Percentiles rank a stretch among this genome's conserved stretches.
Evolutionary conservation across 1,140 invertebrate genomes (phyloP).

Genomic region (Megalopta genalis): DNA sequence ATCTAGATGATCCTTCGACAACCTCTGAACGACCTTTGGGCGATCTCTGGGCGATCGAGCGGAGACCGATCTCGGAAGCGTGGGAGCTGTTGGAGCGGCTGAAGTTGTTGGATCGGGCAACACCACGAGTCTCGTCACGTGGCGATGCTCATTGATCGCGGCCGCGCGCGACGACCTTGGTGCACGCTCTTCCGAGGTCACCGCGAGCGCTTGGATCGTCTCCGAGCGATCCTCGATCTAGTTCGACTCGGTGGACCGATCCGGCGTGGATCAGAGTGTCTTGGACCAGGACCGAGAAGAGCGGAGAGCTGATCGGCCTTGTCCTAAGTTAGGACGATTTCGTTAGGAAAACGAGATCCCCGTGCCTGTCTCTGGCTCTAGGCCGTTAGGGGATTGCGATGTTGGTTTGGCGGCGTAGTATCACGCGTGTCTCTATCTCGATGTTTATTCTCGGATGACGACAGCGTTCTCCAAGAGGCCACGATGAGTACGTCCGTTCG

Average conservation of each 20-base stretch:
- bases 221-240: not conserved
- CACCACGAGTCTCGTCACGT: slow-evolving; percentile 62
- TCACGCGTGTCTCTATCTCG: slow-evolving; percentile 11
- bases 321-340: not conserved
- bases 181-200: slow-evolving; percentile 29
- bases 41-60: no score
- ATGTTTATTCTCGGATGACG: slow-evolving; percentile 24
- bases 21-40: no score
- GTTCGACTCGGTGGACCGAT: no score
- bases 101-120: not conserved
- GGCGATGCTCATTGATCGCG: slow-evolving; percentile 59
- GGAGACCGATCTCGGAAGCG: no score
- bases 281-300: no score
- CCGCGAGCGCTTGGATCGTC: slow-evolving; percentile 18
- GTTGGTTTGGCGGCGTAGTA: not conserved
- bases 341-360: not conserved
- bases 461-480: slow-evolving; percentile 62
- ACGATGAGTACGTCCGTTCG: slow-evolving; percentile 74
- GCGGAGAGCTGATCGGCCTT: slow-evolving; percentile 7
- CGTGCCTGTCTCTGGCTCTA: no score
- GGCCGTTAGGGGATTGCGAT: not conserved
- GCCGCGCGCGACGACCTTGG: slow-evolving; percentile 44
- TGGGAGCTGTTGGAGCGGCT: no score
- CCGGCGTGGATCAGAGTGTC: no score
- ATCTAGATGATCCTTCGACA: no score